Evolutionary conservation across 2,888 invertebrate species (phyloP).

Genomic region (Timema cristinae): DNA sequence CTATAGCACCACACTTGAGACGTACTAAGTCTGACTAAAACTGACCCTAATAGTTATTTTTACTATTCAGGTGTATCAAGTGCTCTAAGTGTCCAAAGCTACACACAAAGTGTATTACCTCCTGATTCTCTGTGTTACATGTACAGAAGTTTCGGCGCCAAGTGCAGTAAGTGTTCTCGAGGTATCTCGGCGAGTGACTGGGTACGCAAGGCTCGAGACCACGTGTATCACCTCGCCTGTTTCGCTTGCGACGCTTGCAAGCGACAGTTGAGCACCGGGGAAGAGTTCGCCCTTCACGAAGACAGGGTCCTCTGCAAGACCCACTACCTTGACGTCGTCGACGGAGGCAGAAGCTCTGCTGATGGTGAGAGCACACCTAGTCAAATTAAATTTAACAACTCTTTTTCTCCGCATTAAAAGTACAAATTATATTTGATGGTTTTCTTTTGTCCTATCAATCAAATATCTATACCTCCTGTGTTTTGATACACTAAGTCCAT

Average conservation of each 20-base stretch:
- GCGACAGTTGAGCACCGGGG: slow-evolving; percentile 87
- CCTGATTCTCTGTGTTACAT: slow-evolving; percentile 29
- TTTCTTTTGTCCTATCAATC: too few species aligned
- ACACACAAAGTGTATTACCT: neutral
- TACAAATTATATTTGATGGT: too few species aligned
- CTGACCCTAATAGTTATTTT: too few species aligned
- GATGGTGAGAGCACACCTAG: slow-evolving; percentile 61
- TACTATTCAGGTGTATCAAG: neutral
- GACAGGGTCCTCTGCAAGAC: slow-evolving; percentile 94
- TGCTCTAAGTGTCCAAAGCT: neutral
- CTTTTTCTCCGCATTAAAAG: too few species aligned
- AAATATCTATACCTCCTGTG: too few species aligned
- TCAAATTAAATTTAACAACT: too few species aligned
- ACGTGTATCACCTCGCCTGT: slow-evolving; percentile 97
- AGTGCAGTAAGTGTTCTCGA: slow-evolving; percentile 93
- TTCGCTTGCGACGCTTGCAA: slow-evolving; percentile 97
- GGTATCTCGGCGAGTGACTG: slow-evolving; percentile 94
- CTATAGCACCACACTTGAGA: too few species aligned
- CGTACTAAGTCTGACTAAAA: too few species aligned
- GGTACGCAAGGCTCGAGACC: slow-evolving; percentile 91
- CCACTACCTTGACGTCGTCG: slow-evolving; percentile 88
- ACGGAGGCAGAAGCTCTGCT: slow-evolving; percentile 81
- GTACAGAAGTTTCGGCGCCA: slow-evolving; percentile 89
- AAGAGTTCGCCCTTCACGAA: slow-evolving; percentile 95
- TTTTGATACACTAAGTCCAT: too few species aligned